These are phyloP conservation scores for Zaprionus bogoriensis DNA, from an alignment of 2,888 invertebrate genomes.

Conservation along the genomic window DNA sequence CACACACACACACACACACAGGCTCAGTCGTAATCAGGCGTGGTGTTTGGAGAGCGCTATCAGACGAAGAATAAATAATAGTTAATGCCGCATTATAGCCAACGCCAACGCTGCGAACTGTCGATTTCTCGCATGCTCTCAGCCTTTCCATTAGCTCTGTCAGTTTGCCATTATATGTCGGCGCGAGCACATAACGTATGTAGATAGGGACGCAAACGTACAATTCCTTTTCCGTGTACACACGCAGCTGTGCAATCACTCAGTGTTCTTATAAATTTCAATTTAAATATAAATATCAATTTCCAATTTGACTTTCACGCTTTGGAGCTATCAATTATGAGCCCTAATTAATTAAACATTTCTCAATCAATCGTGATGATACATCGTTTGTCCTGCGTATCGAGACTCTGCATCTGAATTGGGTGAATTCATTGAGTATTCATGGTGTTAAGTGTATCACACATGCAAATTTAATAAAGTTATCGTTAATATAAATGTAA, in stretches of 20 bases:
- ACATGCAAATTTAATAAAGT: neutral
- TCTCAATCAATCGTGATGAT: too few relatives aligned
- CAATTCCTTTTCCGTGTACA: neutral
- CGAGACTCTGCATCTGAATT: too few relatives aligned
- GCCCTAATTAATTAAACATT: too few relatives aligned
- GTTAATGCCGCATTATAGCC: slow-evolving; percentile 76
- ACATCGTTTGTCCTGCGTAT: too few relatives aligned
- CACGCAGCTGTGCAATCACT: neutral
- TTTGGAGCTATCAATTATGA: neutral
- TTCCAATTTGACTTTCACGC: neutral
- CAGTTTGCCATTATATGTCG: slow-evolving; percentile 35
- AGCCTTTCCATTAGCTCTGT: slow-evolving; percentile 21
- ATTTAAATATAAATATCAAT: neutral
- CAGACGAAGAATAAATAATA: slow-evolving; percentile 68
- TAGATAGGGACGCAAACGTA: neutral
- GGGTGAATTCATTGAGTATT: neutral
- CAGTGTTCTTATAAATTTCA: neutral
- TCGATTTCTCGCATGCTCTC: slow-evolving; percentile 35
- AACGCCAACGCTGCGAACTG: slow-evolving; percentile 48
- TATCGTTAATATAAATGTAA: too few relatives aligned
- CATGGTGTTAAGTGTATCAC: neutral
- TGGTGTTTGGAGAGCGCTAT: slow-evolving; percentile 50
- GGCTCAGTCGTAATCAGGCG: slow-evolving; percentile 47
- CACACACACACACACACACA: neutral
- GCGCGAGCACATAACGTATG: slow-evolving; percentile 10